Percentiles rank a stretch among this genome's conserved stretches.
Evolutionary conservation across 2,888 invertebrate genomes (phyloP).

Genomic region (Drosophila basisetae): DNA sequence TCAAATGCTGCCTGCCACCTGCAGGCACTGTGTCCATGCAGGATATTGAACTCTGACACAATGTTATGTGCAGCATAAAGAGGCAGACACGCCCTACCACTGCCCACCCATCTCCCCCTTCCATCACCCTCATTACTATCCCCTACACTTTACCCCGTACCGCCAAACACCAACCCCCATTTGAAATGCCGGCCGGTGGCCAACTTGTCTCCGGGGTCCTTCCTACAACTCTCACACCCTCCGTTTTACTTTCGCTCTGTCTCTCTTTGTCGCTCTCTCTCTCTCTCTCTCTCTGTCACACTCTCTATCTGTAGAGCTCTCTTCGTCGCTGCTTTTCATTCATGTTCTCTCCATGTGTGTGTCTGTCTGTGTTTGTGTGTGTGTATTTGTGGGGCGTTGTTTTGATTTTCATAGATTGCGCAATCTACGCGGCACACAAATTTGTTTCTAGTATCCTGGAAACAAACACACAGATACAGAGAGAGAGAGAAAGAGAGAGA

Average conservation of each 20-base stretch:
- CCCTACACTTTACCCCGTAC: not conserved
- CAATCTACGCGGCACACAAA: conserved; percentile 60
- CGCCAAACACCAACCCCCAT: not conserved
- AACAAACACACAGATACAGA: conserved; percentile 32
- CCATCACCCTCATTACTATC: not conserved
- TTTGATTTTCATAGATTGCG: conserved; percentile 79
- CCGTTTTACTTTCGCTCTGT: not conserved
- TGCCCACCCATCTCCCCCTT: not conserved
- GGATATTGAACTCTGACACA: conserved; percentile 82
- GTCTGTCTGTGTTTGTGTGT: conserved; percentile 7
- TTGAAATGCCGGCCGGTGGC: conserved; percentile 69
- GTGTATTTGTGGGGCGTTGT: conserved; percentile 78
- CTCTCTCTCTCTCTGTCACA: not conserved
- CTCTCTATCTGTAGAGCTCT: not conserved
- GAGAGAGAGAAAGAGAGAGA: conserved; percentile 1
- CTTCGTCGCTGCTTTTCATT: conserved; percentile 20
- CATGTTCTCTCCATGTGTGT: conserved; percentile 23
- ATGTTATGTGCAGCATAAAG: conserved; percentile 57
- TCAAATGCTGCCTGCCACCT: conserved; percentile 41
- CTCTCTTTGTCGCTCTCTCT: not conserved
- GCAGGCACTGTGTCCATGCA: conserved; percentile 52
- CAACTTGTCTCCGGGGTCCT: conserved; percentile 54
- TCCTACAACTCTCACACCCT: not conserved
- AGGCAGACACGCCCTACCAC: not conserved
- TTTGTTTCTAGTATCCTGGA: conserved; percentile 37